Evolutionary conservation across 1,140 invertebrate genomes (phyloP).

Genomic region (Psilanteris sp.): DNA sequence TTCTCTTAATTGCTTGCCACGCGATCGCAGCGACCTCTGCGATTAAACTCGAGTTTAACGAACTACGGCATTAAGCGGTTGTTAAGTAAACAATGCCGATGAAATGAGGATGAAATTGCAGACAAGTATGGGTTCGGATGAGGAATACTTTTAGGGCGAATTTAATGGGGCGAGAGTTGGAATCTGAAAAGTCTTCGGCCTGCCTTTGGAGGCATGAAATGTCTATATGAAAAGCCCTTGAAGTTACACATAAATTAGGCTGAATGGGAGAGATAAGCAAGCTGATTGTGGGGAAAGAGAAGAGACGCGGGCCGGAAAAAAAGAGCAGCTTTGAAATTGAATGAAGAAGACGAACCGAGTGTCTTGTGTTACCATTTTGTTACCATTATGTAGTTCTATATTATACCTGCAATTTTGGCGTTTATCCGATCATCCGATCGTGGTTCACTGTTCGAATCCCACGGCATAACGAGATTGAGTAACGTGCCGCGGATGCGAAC

Average conservation of each 20-base stretch:
- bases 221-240: too few species aligned
- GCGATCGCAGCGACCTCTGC: too few species aligned
- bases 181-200: too few species aligned
- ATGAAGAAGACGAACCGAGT: constrained; percentile 30
- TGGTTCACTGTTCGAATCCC: constrained; percentile 51
- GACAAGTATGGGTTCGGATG: too few species aligned
- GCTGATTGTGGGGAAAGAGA: constrained; percentile 57
- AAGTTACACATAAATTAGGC: constrained; percentile 22
- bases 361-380: constrained; percentile 76
- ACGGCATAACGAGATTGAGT: constrained; percentile 54
- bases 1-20: too few species aligned
- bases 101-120: too few species aligned
- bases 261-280: constrained; percentile 62
- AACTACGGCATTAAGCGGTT: too few species aligned
- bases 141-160: too few species aligned
- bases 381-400: constrained; percentile 68
- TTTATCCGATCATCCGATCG: constrained; percentile 75
- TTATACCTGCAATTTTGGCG: constrained; percentile 78
- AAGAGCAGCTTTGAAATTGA: constrained; percentile 70
- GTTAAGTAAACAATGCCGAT: too few species aligned
- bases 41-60: too few species aligned
- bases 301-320: constrained; percentile 65
- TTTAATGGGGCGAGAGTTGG: too few species aligned
- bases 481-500: constrained; percentile 27
- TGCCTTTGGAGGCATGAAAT: too few species aligned